phyloP scores from a whole-genome alignment of 2,113 vertebrate species.

The Martes martes region DNA sequence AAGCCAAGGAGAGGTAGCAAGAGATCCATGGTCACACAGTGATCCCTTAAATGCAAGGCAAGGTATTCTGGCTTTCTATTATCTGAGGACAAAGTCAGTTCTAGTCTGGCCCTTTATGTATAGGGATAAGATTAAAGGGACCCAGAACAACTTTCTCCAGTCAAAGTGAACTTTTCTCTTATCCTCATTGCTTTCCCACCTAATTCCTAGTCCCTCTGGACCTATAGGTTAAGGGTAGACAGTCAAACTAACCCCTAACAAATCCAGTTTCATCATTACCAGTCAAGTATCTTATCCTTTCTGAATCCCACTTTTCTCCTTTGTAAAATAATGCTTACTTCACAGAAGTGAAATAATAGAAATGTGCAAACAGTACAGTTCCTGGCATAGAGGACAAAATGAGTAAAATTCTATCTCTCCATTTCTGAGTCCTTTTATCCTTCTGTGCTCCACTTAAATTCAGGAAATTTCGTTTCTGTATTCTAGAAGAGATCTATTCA shows the following conservation, averaged over 20 bases:
- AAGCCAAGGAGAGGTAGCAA: not conserved
- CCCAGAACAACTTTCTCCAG: not conserved
- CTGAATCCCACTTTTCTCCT: not conserved
- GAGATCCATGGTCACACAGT: not conserved
- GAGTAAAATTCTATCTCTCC: not conserved
- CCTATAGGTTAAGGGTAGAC: not conserved
- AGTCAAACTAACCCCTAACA: not conserved
- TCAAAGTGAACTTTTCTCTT: not conserved
- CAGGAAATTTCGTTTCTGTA: not conserved
- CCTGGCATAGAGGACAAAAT: not conserved
- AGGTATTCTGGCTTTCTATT: not conserved
- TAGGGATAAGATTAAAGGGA: not conserved
- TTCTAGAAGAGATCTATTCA: not conserved
- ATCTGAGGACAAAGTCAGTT: not conserved
- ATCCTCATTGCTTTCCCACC: not conserved
- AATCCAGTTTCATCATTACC: not conserved
- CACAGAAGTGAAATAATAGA: not conserved
- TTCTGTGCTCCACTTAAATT: not conserved
- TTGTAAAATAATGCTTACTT: not conserved
- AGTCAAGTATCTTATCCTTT: not conserved
- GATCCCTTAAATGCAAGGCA: not conserved
- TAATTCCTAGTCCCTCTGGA: fast-evolving
- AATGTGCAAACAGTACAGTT: not conserved
- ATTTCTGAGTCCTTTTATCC: not conserved
- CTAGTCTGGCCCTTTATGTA: not conserved